Conservation (phyloP, 2,888 invertebrate species). For the Zonitis immaculata region DNA sequence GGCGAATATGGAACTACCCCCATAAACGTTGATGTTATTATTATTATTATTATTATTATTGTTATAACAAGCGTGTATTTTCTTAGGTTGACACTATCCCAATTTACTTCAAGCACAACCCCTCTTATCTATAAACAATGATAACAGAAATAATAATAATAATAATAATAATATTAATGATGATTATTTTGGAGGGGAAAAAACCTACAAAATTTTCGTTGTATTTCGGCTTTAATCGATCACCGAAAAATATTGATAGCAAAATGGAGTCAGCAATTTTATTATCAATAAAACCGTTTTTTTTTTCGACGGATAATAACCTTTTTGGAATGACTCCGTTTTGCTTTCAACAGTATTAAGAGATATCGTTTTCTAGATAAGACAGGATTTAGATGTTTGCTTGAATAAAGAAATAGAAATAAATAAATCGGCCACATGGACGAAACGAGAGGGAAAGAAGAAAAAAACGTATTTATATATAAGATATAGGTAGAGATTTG, state of each 20-base stretch:
- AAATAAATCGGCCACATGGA: too few relatives aligned
- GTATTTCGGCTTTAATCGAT: background rate
- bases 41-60: too few relatives aligned
- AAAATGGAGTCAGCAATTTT: slow-evolving; percentile 3
- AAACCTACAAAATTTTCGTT: too few relatives aligned
- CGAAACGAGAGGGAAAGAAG: too few relatives aligned
- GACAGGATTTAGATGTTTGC: background rate
- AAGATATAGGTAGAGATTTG: background rate
- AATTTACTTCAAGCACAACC: background rate
- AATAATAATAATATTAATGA: too few relatives aligned
- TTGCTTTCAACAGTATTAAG: slow-evolving; percentile 12
- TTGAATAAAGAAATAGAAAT: too few relatives aligned
- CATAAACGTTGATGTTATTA: slow-evolving; percentile 24
- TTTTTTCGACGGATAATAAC: background rate
- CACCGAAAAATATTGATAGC: background rate
- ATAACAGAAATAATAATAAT: too few relatives aligned
- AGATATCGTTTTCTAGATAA: background rate
- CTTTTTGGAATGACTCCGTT: slow-evolving; percentile 6
- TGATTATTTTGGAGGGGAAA: too few relatives aligned
- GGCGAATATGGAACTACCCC: slow-evolving; percentile 12
- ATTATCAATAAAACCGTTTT: slow-evolving; percentile 11
- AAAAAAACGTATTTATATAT: background rate
- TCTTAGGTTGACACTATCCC: slow-evolving; percentile 6
- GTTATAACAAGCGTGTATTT: slow-evolving; percentile 16
- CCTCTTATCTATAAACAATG: too few relatives aligned